Evolutionary conservation across 2,113 vertebrate species (phyloP).

Genomic region (Nothoprocta pentlandii): DNA sequence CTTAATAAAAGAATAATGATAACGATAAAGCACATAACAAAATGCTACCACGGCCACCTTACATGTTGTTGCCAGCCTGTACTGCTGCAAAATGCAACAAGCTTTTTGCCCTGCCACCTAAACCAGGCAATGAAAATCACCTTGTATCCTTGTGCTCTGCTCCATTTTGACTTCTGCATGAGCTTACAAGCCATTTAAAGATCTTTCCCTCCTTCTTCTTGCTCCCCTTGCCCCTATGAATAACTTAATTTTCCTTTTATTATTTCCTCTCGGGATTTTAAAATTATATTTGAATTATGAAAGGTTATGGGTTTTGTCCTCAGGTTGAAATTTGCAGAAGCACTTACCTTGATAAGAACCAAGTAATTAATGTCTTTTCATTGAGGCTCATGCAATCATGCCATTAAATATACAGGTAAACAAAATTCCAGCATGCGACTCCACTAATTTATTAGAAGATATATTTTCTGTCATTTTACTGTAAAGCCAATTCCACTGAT

Average conservation of each 20-base stretch:
- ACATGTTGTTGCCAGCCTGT: background rate
- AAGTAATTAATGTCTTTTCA: background rate
- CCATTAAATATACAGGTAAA: background rate
- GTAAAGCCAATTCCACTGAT: background rate
- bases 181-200: background rate
- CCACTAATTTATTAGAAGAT: background rate
- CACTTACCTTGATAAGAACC: background rate
- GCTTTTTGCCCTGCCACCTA: background rate
- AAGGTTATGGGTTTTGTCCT: background rate
- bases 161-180: background rate
- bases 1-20: background rate
- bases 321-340: background rate
- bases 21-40: background rate
- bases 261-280: background rate
- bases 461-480: background rate
- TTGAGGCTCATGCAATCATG: background rate
- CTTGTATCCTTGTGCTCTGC: background rate
- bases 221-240: background rate
- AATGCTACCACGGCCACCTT: background rate
- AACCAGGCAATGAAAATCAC: background rate
- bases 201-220: background rate
- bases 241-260: background rate
- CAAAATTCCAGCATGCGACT: background rate
- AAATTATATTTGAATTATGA: slow-evolving; percentile 22
- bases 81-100: background rate